These are phyloP conservation scores for Phrynocephalus versicolor DNA, from an alignment of 2,113 vertebrate genomes.

Conservation along the genomic window DNA sequence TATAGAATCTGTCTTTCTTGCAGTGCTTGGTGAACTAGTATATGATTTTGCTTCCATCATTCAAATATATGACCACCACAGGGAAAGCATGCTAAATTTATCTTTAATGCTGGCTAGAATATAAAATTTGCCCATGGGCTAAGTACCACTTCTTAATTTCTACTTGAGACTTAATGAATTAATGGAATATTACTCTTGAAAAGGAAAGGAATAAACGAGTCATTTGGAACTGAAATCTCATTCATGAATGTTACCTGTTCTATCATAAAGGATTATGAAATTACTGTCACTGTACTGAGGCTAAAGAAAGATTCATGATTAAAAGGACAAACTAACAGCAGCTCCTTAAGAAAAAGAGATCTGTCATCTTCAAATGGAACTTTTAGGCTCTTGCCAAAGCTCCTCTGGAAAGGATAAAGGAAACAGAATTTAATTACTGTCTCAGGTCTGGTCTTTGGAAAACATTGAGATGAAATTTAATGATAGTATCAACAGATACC, in stretches of 20 bases:
- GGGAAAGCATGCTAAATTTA: neutral
- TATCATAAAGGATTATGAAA: slow-evolving; percentile 27
- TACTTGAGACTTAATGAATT: neutral
- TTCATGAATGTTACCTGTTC: neutral
- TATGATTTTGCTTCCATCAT: neutral
- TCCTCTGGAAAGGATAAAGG: slow-evolving; percentile 33
- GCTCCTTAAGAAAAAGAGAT: slow-evolving; percentile 31
- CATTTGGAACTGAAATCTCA: slow-evolving; percentile 22
- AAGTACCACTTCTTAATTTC: neutral
- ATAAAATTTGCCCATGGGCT: neutral
- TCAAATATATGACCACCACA: neutral
- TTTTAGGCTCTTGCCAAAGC: slow-evolving; percentile 25
- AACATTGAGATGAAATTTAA: slow-evolving; percentile 15
- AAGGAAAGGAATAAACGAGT: neutral
- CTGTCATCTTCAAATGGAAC: slow-evolving; percentile 47
- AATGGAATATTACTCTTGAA: neutral
- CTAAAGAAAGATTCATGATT: slow-evolving; percentile 15
- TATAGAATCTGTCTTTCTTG: neutral
- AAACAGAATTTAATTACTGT: slow-evolving; percentile 33
- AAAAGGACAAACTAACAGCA: slow-evolving; percentile 38
- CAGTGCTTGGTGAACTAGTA: neutral
- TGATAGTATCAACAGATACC: neutral
- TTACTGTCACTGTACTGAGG: slow-evolving; percentile 18
- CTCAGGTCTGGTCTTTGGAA: slow-evolving; percentile 12
- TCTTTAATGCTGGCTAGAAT: neutral